These are phyloP conservation scores for Ctenosaura bakeri DNA, from an alignment of 2,797 vertebrate species.

Conservation along the genomic window DNA sequence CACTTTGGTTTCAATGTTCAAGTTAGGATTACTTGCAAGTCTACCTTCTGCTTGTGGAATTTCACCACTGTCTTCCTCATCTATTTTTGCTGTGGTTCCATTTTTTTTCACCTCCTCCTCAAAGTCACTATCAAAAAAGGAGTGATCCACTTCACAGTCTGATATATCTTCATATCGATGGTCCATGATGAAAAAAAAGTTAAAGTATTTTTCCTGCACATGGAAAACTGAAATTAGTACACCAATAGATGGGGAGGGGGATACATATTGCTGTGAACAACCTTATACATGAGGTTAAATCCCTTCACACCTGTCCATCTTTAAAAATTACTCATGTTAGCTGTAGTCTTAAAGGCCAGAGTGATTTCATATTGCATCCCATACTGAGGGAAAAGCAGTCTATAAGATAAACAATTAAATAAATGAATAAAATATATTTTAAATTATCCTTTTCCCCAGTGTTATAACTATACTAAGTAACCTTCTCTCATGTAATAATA, in stretches of 20 bases:
- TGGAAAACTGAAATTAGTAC: conserved; percentile 5
- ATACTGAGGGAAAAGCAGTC: too few relatives aligned
- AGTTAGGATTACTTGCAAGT: conserved; percentile 39
- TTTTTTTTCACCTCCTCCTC: conserved; percentile 78
- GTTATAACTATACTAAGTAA: neutral
- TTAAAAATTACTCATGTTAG: neutral
- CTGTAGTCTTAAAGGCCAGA: neutral
- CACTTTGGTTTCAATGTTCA: conserved; percentile 48
- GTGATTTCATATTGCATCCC: neutral
- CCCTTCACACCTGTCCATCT: neutral
- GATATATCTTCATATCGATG: conserved; percentile 83
- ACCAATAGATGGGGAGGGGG: neutral
- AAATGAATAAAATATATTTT: neutral
- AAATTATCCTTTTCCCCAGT: neutral
- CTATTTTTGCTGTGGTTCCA: conserved; percentile 36
- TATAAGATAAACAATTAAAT: too few relatives aligned
- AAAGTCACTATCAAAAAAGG: conserved; percentile 95
- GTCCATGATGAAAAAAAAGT: conserved; percentile 82
- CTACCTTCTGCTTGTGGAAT: conserved; percentile 56
- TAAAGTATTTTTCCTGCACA: conserved; percentile 50
- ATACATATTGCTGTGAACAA: neutral
- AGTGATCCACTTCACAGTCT: conserved; percentile 93
- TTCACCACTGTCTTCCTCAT: conserved; percentile 60
- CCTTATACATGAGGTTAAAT: neutral
- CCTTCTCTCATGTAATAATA: neutral